Percentiles rank a stretch among this genome's conserved stretches.
Conservation (phyloP, 1,140 invertebrate genomes). For the Drosophila lowei region DNA sequence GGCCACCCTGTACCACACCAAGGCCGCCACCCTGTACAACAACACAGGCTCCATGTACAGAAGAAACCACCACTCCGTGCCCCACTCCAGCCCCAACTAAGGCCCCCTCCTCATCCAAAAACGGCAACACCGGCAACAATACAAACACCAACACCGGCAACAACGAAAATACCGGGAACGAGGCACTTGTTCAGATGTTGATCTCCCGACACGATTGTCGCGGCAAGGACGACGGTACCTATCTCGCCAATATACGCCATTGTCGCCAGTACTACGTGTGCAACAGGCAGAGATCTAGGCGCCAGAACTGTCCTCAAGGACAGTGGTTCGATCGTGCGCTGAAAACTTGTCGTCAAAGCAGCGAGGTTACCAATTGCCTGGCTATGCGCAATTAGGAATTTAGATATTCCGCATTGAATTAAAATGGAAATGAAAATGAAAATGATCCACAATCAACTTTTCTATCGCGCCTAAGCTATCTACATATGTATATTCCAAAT, state of each 20-base stretch:
- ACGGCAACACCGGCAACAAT: no score
- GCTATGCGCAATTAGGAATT: constrained; percentile 35
- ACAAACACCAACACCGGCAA: no score
- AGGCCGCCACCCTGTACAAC: neutral
- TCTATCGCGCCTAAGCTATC: no score
- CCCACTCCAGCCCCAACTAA: neutral
- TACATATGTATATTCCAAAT: no score
- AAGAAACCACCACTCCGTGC: neutral
- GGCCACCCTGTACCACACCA: no score
- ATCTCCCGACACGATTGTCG: constrained; percentile 30
- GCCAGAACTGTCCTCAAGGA: constrained; percentile 38
- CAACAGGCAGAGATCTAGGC: constrained; percentile 26
- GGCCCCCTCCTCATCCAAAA: neutral
- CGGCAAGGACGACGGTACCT: constrained; percentile 31
- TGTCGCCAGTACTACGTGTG: constrained; percentile 57
- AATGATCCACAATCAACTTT: neutral
- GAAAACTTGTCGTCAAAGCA: constrained; percentile 31
- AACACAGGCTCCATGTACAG: neutral
- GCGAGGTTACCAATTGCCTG: constrained; percentile 36
- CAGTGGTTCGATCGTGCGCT: constrained; percentile 53
- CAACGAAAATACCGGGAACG: neutral
- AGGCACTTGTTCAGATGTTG: neutral
- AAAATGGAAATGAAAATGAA: neutral
- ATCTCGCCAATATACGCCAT: constrained; percentile 36
- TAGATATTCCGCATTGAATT: no score